Base-by-base conservation (phyloP, 2,113 vertebrate genomes). In the Pseudolaguvia tuberculata region DNA sequence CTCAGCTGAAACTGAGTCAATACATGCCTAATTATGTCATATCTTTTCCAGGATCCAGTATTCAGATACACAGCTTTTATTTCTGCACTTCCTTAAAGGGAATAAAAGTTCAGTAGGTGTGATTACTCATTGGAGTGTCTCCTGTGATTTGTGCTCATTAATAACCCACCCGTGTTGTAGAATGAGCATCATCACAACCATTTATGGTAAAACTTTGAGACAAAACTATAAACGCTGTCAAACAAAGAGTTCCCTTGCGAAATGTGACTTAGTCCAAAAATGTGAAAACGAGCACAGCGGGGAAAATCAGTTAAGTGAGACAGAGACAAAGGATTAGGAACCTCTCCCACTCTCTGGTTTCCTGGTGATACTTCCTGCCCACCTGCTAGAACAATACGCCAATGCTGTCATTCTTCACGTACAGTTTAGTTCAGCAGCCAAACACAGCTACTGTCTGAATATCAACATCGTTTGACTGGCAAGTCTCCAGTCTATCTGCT, bases 291-390 rank as follows among this genome's bases (percentile, higher is more conserved):
- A 35, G 63, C 31, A 27, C 27, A 39, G 39, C 5, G 61, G 56
- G 20, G 21, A 48, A 57, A 74, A 63, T 65, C 71, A 65, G 72
- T 66, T 17, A 48, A 77, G 78, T 75, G 31, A 79, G 55, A 84
- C 29, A 68, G 31, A 57, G 75, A 86, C 84, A 88, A 86, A 84
- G 73, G 62, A 77, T 23, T 71, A 65, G 18, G 51, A 83, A 83
- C 80, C 48, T 78, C 84, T 84, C 82, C 88, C 29, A 42, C 31
- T 23, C 20, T 35, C 5, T 71, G 78, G 77, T 90, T 90, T 91
- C 88, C 89, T 89, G 83, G 84, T 86, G 83, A 84, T 77, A 75
- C 81, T 91, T 91, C 90, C 90, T 89, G 85, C 85, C 78, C 85
- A 88, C 80, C 85, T 88, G 84, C 84, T 81, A 79, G 81, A 90